These are phyloP conservation scores for Suillia variegata DNA, from an alignment of 2,888 invertebrate species.

Conservation along the genomic window DNA sequence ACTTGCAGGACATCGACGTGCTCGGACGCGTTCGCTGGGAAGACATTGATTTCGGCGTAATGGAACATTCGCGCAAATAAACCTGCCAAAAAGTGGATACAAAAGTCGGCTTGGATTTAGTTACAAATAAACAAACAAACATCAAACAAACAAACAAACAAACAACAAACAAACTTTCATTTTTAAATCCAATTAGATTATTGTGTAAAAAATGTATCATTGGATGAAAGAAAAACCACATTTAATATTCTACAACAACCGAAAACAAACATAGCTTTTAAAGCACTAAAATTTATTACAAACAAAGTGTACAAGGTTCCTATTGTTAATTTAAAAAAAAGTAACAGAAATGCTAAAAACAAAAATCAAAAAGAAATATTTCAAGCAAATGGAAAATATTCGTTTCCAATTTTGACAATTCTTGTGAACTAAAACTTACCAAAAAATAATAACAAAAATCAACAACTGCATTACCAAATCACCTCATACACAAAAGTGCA, in stretches of 20 bases:
- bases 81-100: not conserved
- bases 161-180: not conserved
- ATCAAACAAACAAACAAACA: slow-evolving; percentile 2
- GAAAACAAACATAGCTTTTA: too few relatives aligned
- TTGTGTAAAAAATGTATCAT: too few relatives aligned
- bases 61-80: not conserved
- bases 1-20: slow-evolving; percentile 41
- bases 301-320: slow-evolving; percentile 33
- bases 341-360: slow-evolving; percentile 24
- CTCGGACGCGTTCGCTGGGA: slow-evolving; percentile 43
- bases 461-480: not conserved
- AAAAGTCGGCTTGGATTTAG: not conserved
- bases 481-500: not conserved
- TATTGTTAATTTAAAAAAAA: slow-evolving; percentile 26
- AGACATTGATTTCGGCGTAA: not conserved
- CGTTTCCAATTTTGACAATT: not conserved
- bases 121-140: slow-evolving; percentile 21
- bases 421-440: not conserved
- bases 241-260: too few relatives aligned
- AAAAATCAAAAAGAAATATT: too few relatives aligned
- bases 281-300: slow-evolving; percentile 10
- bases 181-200: too few relatives aligned
- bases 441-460: not conserved
- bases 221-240: too few relatives aligned
- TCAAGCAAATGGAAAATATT: slow-evolving; percentile 3